phyloP scores from a whole-genome alignment of 2,888 invertebrate species.

The Ptilodon capucinus region DNA sequence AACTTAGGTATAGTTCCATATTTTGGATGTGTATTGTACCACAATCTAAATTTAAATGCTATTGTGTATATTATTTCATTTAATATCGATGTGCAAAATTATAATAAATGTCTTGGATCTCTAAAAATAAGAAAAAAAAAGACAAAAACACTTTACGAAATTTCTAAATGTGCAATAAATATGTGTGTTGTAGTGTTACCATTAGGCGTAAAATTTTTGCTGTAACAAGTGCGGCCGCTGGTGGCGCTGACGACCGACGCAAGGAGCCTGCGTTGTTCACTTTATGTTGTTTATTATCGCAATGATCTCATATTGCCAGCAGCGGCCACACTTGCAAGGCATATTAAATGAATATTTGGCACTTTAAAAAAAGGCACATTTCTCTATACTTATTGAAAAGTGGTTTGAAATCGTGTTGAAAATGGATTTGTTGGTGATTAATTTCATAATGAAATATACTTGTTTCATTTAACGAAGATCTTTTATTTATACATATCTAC shows the following conservation, averaged over 20 bases:
- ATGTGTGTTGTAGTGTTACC: conserved; percentile 83
- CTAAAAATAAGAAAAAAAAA: conserved; percentile 81
- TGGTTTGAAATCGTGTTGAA: conserved; percentile 82
- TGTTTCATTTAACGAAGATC: conserved; percentile 74
- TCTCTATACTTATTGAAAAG: conserved; percentile 79
- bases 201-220: conserved; percentile 78
- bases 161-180: conserved; percentile 84
- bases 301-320: conserved; percentile 70
- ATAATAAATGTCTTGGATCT: conserved; percentile 83
- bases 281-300: conserved; percentile 54
- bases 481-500: conserved; percentile 56
- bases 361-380: conserved; percentile 81
- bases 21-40: conserved; percentile 81
- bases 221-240: conserved; percentile 58
- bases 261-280: conserved; percentile 36
- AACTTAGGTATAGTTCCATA: conserved; percentile 79
- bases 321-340: conserved; percentile 66
- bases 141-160: conserved; percentile 81
- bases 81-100: conserved; percentile 81
- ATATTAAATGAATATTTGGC: conserved; percentile 79
- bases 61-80: conserved; percentile 81
- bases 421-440: conserved; percentile 83
- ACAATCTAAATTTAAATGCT: conserved; percentile 76
- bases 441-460: conserved; percentile 83
- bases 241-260: conserved; percentile 38